These are phyloP conservation scores for Syngnathus rostellatus DNA, from an alignment of 2,797 vertebrate species.

Conservation along the genomic window DNA sequence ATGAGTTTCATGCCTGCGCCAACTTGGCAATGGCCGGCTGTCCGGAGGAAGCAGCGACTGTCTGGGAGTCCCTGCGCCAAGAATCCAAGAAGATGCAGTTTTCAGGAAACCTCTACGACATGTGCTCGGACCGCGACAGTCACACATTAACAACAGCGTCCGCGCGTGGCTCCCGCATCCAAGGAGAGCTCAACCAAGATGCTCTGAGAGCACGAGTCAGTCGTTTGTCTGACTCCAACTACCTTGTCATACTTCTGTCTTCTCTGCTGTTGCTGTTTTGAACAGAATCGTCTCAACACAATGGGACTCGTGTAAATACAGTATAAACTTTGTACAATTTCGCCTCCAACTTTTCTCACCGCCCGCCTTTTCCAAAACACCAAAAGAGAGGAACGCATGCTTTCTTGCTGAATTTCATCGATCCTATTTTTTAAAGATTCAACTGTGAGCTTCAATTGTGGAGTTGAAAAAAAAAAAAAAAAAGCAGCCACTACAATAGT, in stretches of 20 bases:
- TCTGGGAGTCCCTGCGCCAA: constrained; percentile 87
- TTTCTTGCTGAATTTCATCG: constrained; percentile 47
- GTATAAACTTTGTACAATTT: constrained; percentile 42
- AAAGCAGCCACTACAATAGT: constrained; percentile 16
- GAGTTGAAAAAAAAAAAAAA: constrained; percentile 18
- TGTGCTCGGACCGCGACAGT: constrained; percentile 71
- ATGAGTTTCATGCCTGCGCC: constrained; percentile 82
- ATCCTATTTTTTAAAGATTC: constrained; percentile 20
- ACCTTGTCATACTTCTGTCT: constrained; percentile 28
- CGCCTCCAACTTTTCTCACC: constrained; percentile 31
- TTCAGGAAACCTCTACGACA: constrained; percentile 84
- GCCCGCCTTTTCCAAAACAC: constrained; percentile 35
- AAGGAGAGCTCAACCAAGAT: constrained; percentile 80
- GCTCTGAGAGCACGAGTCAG: constrained; percentile 65
- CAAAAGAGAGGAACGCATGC: constrained; percentile 40
- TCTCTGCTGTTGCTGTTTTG: constrained; percentile 43
- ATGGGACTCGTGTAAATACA: constrained; percentile 34
- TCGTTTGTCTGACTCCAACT: constrained; percentile 14
- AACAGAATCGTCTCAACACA: constrained; percentile 37
- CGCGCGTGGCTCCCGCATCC: constrained; percentile 29
- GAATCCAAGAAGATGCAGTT: constrained; percentile 86
- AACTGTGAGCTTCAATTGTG: constrained; percentile 18
- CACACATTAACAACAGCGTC: constrained; percentile 28
- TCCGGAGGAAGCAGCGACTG: constrained; percentile 76
- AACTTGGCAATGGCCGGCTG: constrained; percentile 77